Evolutionary conservation across 37 sponge, comb jelly and placozoan genomes (phyloP), one percentile per base, ranked within the genome.

Genomic region (Crambe crambe): DNA sequence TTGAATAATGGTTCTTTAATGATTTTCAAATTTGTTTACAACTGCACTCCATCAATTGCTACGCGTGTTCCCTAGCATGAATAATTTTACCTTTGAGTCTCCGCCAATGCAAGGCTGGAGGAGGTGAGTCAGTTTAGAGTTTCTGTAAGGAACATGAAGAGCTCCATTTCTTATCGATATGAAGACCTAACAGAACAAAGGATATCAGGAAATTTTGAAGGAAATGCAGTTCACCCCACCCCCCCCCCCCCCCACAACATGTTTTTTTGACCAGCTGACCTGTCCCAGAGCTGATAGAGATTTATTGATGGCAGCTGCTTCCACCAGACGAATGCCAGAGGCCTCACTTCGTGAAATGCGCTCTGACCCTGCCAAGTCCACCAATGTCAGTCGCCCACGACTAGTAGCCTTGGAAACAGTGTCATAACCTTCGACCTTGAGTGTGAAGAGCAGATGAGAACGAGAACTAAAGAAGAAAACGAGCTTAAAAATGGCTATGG

Each of bases 271-370:
- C 51, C 51, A 47, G 51, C 68, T 0, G 37, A 93, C 93, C 89
- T 93, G 93, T 2, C 93, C 93, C 10, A 93, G 83, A 10, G 93
- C 86, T n/a, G 89, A 80, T 2, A 93, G 70, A 0, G 89, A 89
- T 58, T 93, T 93, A 70, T 93, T 93, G 65, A 93, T 93, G 54
- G 93, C 89, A 40, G 93, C 93, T 58, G 93, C 93, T 58, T 93
- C 93, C 47, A 93, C 93, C 29, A 93, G 61, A 58, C 93, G 31
- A 22, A 81, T 72, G 15, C 93, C 93, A 3, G 81, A 76, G 12
- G 93, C 93, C 44, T 89, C 93, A 44, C 86, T 93, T 0, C 87
- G 77, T 25, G 93, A 93, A 20, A 93, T 93, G 57, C 93, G 80
- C 83, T 93, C 93, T 25, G 93, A 93, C 20, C 93, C 93, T 23